A percentile compares a stretch with the other conserved stretches of the same genome.
These are phyloP conservation scores for Scalopus aquaticus DNA, from an alignment of 2,113 vertebrate genomes.

Conservation along the genomic window DNA sequence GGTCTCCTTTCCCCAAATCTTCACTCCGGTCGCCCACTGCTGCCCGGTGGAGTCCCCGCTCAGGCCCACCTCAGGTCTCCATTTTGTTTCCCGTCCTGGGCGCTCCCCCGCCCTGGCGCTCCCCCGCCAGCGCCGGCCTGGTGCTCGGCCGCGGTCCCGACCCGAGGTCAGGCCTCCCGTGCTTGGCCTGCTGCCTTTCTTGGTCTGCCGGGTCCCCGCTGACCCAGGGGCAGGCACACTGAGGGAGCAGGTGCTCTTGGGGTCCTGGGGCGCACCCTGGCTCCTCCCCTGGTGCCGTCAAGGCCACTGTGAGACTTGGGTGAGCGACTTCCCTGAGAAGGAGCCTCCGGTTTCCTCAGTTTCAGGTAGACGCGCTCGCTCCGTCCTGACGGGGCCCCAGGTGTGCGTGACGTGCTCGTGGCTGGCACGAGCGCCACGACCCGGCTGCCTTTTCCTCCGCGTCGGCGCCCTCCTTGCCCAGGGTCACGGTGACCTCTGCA, in stretches of 20 bases:
- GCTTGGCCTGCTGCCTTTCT: not conserved
- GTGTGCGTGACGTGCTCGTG: rapidly evolving
- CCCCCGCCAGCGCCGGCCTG: not conserved
- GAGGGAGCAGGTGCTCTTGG: not conserved
- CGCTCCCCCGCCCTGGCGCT: not conserved
- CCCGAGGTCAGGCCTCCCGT: not conserved
- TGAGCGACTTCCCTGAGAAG: not conserved
- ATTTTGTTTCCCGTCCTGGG: no score
- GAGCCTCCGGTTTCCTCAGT: not conserved
- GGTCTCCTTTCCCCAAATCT: not conserved
- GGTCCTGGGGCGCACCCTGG: not conserved
- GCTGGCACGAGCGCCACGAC: rapidly evolving
- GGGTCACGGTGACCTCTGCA: not conserved
- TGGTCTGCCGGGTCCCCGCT: not conserved
- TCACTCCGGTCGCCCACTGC: no score
- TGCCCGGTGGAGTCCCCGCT: not conserved
- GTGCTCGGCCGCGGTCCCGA: not conserved
- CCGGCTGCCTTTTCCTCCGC: not conserved
- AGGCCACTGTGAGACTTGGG: not conserved
- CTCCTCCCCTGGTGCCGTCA: no score
- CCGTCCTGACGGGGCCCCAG: not conserved
- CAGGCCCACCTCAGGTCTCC: rapidly evolving
- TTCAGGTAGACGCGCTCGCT: rapidly evolving
- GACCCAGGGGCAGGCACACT: not conserved
- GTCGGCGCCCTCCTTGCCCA: not conserved